Percentiles rank a stretch among this genome's conserved stretches.
Evolutionary conservation across 1,140 invertebrate species (phyloP).

Genomic region (Carcinoscorpius rotundicauda): DNA sequence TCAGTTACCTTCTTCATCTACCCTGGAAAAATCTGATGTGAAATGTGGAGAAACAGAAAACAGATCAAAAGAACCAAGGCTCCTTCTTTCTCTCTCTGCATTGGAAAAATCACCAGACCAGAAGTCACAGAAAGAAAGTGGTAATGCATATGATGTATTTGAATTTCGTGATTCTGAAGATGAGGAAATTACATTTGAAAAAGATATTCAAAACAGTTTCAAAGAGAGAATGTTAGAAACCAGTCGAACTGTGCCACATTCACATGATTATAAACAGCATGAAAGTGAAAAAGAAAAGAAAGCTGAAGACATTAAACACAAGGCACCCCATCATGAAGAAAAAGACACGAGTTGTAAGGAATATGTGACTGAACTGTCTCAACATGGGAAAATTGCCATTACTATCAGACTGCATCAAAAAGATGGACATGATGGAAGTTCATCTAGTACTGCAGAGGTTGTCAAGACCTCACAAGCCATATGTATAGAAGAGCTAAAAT

Average conservation of each 20-base stretch:
- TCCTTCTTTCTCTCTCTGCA: slow-evolving; percentile 8
- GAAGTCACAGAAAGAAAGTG: slow-evolving; percentile 8
- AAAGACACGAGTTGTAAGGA: slow-evolving; percentile 17
- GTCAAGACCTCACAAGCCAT: slow-evolving; percentile 23
- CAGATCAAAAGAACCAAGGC: slow-evolving; percentile 14
- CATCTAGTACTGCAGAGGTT: slow-evolving; percentile 19
- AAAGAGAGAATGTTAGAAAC: slow-evolving; percentile 19
- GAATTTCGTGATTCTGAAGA: slow-evolving; percentile 26
- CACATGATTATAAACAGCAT: not conserved
- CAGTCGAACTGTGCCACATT: not conserved
- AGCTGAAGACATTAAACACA: not conserved
- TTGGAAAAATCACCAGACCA: slow-evolving; percentile 13
- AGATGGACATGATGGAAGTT: slow-evolving; percentile 19
- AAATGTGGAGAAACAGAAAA: slow-evolving; percentile 12
- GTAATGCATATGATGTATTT: slow-evolving; percentile 24
- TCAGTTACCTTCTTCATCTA: not conserved
- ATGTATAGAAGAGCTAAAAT: slow-evolving; percentile 17
- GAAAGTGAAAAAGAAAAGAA: not conserved
- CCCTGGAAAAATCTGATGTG: slow-evolving; percentile 11
- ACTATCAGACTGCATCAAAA: slow-evolving; percentile 23
- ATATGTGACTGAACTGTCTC: slow-evolving; percentile 22
- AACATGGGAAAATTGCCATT: slow-evolving; percentile 24
- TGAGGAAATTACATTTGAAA: slow-evolving; percentile 17
- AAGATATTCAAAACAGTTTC: not conserved
- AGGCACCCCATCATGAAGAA: slow-evolving; percentile 3